These are phyloP conservation scores for Gymnarchus niloticus DNA, from an alignment of 2,113 vertebrate species.

Conservation along the genomic window DNA sequence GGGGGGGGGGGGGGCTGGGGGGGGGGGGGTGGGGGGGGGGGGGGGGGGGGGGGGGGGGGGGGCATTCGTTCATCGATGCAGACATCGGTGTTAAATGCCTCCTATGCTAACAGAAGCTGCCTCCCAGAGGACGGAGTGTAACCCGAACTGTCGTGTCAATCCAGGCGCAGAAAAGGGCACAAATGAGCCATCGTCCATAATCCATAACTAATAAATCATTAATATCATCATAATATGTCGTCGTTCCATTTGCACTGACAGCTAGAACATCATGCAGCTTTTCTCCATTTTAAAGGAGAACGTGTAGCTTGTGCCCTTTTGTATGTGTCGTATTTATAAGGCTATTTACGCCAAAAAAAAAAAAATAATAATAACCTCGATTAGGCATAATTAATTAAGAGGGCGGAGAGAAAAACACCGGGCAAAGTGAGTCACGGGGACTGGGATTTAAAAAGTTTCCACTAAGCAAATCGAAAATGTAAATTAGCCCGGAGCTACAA, in stretches of 20 bases:
- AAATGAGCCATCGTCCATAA: background rate
- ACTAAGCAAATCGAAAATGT: slow-evolving; percentile 2
- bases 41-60: no score
- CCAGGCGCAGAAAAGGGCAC: background rate
- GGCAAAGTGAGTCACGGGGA: background rate
- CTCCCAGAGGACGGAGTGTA: background rate
- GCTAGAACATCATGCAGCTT: background rate
- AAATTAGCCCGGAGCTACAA: background rate
- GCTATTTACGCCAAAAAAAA: background rate
- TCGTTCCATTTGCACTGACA: background rate
- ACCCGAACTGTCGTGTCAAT: background rate
- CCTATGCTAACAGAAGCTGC: background rate
- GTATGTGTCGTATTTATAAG: background rate
- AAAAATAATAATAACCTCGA: no score
- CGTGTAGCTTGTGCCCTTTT: background rate
- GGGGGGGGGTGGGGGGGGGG: no score
- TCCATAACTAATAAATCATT: background rate
- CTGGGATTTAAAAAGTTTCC: background rate
- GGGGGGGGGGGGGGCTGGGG: no score
- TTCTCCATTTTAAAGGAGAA: background rate
- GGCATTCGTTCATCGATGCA: background rate
- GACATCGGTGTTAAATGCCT: background rate
- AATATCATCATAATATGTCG: background rate
- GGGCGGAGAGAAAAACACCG: background rate
- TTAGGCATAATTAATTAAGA: background rate